Percentiles rank a stretch among this genome's conserved stretches.
Evolutionary conservation across 1,140 invertebrate genomes (phyloP).

Genomic region (Drosophila saltans): DNA sequence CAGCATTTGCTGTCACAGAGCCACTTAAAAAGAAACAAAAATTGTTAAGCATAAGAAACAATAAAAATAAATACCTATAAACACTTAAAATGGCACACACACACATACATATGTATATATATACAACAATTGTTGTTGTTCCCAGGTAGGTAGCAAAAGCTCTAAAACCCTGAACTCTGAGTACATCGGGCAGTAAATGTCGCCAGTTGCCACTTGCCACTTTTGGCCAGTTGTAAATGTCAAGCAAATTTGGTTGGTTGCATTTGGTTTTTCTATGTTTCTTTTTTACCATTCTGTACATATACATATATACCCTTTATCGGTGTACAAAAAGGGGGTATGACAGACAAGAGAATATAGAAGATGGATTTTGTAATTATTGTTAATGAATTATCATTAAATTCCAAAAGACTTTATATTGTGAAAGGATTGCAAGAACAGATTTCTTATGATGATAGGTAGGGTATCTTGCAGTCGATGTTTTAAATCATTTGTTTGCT

Average conservation of each 20-base stretch:
- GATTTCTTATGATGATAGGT: too few relatives aligned
- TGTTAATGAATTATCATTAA: too few relatives aligned
- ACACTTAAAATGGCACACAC: slow-evolving; percentile 76
- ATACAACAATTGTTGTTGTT: slow-evolving; percentile 16
- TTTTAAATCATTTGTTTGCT: not conserved
- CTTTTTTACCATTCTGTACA: slow-evolving; percentile 1
- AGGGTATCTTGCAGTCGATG: not conserved
- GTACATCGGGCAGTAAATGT: slow-evolving; percentile 50
- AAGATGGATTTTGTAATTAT: too few relatives aligned
- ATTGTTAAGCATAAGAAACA: slow-evolving; percentile 80
- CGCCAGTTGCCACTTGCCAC: slow-evolving; percentile 44
- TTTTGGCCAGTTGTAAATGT: slow-evolving; percentile 76
- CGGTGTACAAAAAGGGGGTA: too few relatives aligned
- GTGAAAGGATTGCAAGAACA: too few relatives aligned
- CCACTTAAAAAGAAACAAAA: slow-evolving; percentile 67
- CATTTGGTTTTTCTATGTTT: slow-evolving; percentile 51
- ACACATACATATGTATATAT: slow-evolving; percentile 16
- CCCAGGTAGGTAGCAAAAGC: slow-evolving; percentile 5
- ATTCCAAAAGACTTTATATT: too few relatives aligned
- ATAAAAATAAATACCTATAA: slow-evolving; percentile 81
- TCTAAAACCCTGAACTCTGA: slow-evolving; percentile 13
- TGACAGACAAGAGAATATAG: too few relatives aligned
- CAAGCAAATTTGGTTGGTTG: slow-evolving; percentile 74
- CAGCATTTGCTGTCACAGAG: slow-evolving; percentile 18
- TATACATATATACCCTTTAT: too few relatives aligned